phyloP scores from a whole-genome alignment of 64 coral and sea anemone genomes.

The Stylophora pistillata region DNA sequence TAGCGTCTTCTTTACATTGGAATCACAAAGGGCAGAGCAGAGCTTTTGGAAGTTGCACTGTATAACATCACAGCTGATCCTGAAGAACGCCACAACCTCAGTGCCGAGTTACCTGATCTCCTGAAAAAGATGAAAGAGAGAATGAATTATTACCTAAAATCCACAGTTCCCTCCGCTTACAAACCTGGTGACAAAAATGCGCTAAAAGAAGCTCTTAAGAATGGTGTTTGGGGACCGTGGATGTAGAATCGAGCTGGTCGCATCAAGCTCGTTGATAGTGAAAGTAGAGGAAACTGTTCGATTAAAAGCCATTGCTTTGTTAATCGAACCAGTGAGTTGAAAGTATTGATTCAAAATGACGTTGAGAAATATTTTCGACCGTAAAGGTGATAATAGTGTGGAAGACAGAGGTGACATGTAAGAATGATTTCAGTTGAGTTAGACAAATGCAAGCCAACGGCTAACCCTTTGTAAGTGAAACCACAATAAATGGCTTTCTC shows the following conservation, averaged over 20 bases:
- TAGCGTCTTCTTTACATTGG: background rate
- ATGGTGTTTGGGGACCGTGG: conserved; percentile 60
- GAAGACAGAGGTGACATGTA: too few relatives aligned
- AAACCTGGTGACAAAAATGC: conserved; percentile 34
- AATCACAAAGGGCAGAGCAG: background rate
- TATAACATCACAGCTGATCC: conserved; percentile 66
- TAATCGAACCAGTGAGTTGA: too few relatives aligned
- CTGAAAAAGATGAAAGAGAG: conserved; percentile 32
- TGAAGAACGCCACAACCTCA: conserved; percentile 52
- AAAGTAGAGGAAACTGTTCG: background rate
- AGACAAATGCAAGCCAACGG: too few relatives aligned
- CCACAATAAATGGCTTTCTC: too few relatives aligned
- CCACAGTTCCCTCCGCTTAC: background rate
- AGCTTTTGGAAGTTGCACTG: conserved; percentile 4
- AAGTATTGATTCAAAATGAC: too few relatives aligned
- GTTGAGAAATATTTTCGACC: too few relatives aligned
- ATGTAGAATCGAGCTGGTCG: background rate
- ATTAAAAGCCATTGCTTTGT: too few relatives aligned
- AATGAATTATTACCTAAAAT: conserved; percentile 48
- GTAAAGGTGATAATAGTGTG: too few relatives aligned
- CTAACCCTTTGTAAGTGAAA: too few relatives aligned
- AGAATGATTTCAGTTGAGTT: too few relatives aligned
- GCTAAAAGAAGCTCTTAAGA: conserved; percentile 15
- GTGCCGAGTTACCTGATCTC: conserved; percentile 35
- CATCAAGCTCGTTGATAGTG: background rate